Evolutionary conservation across 1,140 invertebrate species (phyloP), one percentile per base, ranked within the genome.

Genomic region (Thaumetopoea pityocampa): DNA sequence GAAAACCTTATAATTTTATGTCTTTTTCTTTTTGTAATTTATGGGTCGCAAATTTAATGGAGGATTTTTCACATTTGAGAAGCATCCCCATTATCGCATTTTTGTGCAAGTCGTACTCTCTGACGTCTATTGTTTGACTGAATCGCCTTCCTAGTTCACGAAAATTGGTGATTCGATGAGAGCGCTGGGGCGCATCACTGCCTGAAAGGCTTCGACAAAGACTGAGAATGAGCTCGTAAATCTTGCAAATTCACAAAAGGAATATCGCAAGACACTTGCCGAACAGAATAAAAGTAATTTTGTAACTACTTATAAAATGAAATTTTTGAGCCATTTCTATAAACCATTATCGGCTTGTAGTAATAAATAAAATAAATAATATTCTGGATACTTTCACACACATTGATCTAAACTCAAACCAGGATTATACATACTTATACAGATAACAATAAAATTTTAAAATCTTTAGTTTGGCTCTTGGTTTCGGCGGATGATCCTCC

Each of bases 1-100:
- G n/a, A n/a, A n/a, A n/a, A n/a, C n/a, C n/a, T n/a, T n/a, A n/a
- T n/a, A n/a, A n/a, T n/a, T n/a, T n/a, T n/a, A n/a, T n/a, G 49
- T 46, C n/a, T 38, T 42, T 16, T 48, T 55, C 5, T 51, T 52
- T 18, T 54, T 35, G 47, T 51, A 51, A 5, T 20, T 49, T 5
- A n/a, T 49, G 46, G 46, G 15, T 49, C 7, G 46, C 46, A 3
- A 49, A 49, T 17, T 32, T 33, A 5, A 33, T 20, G 1, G 45
- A 37, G n/a, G 23, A 24, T 3, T 48, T 28, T 9, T 37, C 8
- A 1, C 19, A 37, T 14, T 46, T 27, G 27, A 38, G 8, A 6
- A 22, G 38, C 10, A 46, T 46, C 6, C 34, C 18, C 0, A 32
- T 46, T n/a, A 10, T 33, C 5, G 44, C 28, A 5, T 47, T 20